These are phyloP conservation scores for Allobates femoralis DNA, from an alignment of 2,797 vertebrate genomes.

Conservation along the genomic window DNA sequence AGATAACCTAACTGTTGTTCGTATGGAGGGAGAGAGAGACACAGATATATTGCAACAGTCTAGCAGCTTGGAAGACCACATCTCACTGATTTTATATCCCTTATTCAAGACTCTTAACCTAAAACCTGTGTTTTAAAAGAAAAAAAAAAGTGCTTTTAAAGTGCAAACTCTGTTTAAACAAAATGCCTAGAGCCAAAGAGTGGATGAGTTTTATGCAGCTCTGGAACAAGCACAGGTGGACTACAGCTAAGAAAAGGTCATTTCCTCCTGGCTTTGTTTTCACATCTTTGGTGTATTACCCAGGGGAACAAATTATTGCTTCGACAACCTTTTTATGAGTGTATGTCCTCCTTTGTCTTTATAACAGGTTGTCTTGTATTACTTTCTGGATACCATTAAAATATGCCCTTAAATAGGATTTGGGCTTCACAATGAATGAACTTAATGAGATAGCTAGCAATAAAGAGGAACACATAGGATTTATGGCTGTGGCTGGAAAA, in stretches of 20 bases:
- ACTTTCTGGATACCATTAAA: slow-evolving; percentile 48
- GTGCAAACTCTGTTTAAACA: neutral
- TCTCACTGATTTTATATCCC: neutral
- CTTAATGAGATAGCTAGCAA: slow-evolving; percentile 53
- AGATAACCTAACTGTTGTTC: too few relatives aligned
- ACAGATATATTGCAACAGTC: neutral
- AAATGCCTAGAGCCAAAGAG: neutral
- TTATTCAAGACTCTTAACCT: neutral
- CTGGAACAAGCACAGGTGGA: neutral
- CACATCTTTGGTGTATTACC: slow-evolving; percentile 16
- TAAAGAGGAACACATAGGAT: slow-evolving; percentile 51
- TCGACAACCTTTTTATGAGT: slow-evolving; percentile 49
- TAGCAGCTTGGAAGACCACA: neutral
- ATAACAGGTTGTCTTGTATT: slow-evolving; percentile 50
- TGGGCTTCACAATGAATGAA: slow-evolving; percentile 59
- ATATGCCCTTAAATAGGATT: slow-evolving; percentile 47
- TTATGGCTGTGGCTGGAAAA: slow-evolving; percentile 48
- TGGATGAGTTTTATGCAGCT: neutral
- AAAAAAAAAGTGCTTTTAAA: neutral
- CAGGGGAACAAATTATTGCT: slow-evolving; percentile 45
- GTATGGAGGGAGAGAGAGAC: too few relatives aligned
- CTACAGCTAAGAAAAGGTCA: slow-evolving; percentile 35
- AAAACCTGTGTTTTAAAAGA: neutral
- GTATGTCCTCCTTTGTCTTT: slow-evolving; percentile 52
- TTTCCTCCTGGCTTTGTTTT: slow-evolving; percentile 30